A percentile compares a stretch with the other conserved stretches of the same genome.
Evolutionary conservation across 1,140 invertebrate species (phyloP).

Genomic region (Calliphora vicina): DNA sequence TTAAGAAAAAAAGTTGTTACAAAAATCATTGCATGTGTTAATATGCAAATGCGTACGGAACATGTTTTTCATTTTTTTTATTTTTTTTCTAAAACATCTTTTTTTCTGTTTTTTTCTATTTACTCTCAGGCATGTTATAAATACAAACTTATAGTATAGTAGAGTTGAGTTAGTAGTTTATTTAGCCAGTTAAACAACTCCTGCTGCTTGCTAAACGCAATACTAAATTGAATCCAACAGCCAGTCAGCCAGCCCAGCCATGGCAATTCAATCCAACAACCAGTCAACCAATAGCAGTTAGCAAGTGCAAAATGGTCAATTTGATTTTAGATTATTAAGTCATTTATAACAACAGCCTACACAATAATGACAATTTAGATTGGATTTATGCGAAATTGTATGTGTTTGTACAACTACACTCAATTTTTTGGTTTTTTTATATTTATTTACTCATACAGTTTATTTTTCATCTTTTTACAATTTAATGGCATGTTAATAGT

Average conservation of each 20-base stretch:
- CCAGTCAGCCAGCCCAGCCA: not conserved
- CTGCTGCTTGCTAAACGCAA: not conserved
- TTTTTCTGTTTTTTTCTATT: not conserved
- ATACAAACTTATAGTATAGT: too few relatives aligned
- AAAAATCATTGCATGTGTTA: slow-evolving; percentile 28
- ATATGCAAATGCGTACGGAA: slow-evolving; percentile 29
- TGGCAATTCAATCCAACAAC: not conserved
- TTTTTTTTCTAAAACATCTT: slow-evolving; percentile 7
- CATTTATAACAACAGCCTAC: slow-evolving; percentile 33
- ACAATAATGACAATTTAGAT: slow-evolving; percentile 31
- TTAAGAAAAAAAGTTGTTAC: not conserved
- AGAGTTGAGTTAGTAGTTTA: too few relatives aligned
- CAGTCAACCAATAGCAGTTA: slow-evolving; percentile 18
- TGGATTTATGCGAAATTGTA: not conserved
- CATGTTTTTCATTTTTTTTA: slow-evolving; percentile 4
- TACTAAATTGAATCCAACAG: not conserved
- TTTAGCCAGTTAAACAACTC: not conserved
- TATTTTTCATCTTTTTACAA: not conserved
- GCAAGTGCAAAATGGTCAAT: slow-evolving; percentile 35
- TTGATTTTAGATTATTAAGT: slow-evolving; percentile 34
- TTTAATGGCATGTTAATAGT: slow-evolving; percentile 33
- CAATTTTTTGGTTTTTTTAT: too few relatives aligned
- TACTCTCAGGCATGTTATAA: not conserved
- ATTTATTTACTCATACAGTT: not conserved
- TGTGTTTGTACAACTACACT: not conserved